These are phyloP conservation scores for Pristionchus exspectatus DNA, from an alignment of 2,888 invertebrate species.

Conservation along the genomic window DNA sequence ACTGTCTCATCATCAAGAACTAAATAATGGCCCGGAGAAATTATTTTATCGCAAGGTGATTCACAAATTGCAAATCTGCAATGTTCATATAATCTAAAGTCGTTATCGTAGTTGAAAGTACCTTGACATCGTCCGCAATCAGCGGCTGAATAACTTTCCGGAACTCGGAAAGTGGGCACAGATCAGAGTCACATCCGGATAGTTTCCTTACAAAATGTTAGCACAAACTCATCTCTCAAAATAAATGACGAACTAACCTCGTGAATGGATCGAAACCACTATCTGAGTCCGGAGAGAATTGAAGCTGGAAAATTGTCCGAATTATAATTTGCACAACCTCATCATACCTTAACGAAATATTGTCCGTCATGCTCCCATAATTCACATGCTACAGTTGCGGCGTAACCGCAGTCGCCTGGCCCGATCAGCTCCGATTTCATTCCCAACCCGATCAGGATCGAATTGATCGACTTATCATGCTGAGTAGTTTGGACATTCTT, in stretches of 20 bases:
- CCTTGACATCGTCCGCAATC: neutral
- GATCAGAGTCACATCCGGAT: neutral
- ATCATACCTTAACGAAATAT: slow-evolving; percentile 12
- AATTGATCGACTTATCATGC: neutral
- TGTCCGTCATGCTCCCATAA: neutral
- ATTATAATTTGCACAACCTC: neutral
- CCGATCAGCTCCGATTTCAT: neutral
- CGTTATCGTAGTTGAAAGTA: neutral
- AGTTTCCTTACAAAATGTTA: neutral
- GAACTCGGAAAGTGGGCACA: neutral
- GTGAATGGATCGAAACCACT: neutral
- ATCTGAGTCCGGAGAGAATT: neutral
- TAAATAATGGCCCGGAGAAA: too few species aligned
- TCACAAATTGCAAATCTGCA: neutral
- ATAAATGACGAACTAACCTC: neutral
- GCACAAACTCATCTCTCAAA: neutral
- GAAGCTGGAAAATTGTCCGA: neutral
- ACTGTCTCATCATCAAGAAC: too few species aligned
- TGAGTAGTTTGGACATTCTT: neutral
- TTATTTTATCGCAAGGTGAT: neutral
- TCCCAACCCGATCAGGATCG: neutral
- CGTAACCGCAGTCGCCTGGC: neutral
- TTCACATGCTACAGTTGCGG: neutral
- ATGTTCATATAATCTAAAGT: neutral
- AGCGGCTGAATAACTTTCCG: neutral